Percentiles rank a stretch among this genome's conserved stretches.
phyloP scores from a whole-genome alignment of 2,888 invertebrate species.

The Lacanobia wlatinum region DNA sequence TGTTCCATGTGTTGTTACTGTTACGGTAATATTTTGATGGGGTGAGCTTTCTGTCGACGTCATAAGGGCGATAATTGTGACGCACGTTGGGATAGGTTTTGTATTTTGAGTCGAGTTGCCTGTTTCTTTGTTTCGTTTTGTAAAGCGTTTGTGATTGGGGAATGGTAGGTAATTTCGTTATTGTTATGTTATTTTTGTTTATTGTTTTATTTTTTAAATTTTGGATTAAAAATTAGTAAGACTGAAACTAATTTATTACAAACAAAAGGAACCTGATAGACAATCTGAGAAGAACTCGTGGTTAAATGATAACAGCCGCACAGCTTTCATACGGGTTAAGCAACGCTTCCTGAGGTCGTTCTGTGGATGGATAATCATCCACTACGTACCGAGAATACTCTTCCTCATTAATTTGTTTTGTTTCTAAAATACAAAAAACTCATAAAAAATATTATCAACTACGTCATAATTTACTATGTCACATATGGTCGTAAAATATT shows the following conservation, averaged over 20 bases:
- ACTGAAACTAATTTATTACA: too few species aligned
- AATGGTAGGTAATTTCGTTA: not conserved
- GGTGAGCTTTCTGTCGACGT: conserved; percentile 17
- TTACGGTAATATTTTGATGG: conserved; percentile 11
- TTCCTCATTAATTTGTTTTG: not conserved
- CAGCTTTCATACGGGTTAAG: too few species aligned
- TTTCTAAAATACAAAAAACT: not conserved
- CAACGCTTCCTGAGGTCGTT: too few species aligned
- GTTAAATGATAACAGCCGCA: too few species aligned
- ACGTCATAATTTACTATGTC: not conserved
- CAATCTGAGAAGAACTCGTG: too few species aligned
- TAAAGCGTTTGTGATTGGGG: not conserved
- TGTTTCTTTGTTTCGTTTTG: conserved; percentile 4
- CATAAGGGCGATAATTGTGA: conserved; percentile 24
- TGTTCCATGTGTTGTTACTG: conserved; percentile 29
- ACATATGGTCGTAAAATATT: conserved; percentile 12
- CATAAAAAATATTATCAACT: not conserved
- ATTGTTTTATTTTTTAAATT: not conserved
- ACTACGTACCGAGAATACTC: too few species aligned
- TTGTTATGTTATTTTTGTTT: not conserved
- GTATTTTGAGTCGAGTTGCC: not conserved
- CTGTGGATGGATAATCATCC: too few species aligned
- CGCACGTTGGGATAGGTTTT: conserved; percentile 47
- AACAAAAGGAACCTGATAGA: too few species aligned
- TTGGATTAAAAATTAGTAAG: too few species aligned